Conservation (phyloP, 2,888 invertebrate species). For the Sepioteuthis lessoniana region DNA sequence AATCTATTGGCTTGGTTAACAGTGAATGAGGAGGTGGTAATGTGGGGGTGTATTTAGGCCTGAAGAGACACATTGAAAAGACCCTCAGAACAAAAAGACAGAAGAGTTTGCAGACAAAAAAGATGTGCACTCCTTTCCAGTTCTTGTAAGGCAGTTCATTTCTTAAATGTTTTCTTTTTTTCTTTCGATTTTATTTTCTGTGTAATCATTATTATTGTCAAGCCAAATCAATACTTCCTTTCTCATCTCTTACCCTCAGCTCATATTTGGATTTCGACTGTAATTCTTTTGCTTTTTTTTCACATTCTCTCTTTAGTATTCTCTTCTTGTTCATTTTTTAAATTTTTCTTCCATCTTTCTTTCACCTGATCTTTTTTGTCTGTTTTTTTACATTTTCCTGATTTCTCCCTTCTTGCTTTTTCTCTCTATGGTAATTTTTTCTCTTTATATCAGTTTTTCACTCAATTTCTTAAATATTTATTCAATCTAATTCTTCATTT, state of each 20-base stretch:
- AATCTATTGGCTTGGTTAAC: slow-evolving; percentile 1
- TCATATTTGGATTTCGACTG: no score
- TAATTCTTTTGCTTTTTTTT: no score
- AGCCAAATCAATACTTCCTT: not conserved
- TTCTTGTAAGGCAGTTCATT: not conserved
- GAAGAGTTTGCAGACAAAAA: not conserved
- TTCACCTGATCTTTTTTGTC: no score
- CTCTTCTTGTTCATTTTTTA: no score
- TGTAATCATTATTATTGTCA: not conserved
- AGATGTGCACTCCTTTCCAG: not conserved
- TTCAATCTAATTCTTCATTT: no score
- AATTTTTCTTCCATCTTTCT: no score
- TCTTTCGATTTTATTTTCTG: not conserved
- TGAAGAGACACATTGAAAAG: not conserved
- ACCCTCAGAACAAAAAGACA: not conserved
- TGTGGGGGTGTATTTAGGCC: not conserved
- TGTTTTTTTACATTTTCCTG: no score
- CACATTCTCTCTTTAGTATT: no score
- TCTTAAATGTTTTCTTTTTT: not conserved
- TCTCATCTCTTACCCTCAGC: not conserved
- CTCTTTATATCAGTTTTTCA: no score
- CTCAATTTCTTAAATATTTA: no score
- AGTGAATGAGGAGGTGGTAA: not conserved
- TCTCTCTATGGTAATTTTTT: no score
- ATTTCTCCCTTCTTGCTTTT: no score